phyloP scores from a whole-genome alignment of 2,888 invertebrate genomes.

The Diaperis boleti region DNA sequence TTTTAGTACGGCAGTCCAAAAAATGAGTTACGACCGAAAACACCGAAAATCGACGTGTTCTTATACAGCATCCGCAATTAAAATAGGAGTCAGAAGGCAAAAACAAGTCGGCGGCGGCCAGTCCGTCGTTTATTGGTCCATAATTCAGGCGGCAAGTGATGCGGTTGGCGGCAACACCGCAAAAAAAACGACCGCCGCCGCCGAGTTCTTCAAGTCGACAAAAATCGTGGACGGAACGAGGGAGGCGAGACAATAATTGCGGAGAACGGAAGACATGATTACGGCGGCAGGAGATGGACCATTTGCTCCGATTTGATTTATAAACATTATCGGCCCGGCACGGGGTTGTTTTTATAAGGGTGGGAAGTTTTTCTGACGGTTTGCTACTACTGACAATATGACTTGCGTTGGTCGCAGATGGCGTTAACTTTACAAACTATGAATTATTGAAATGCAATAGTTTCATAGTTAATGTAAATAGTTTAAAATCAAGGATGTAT shows the following conservation, averaged over 20 bases:
- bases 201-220: conserved; percentile 11
- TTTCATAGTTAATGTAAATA: no score
- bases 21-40: conserved; percentile 5
- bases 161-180: conserved; percentile 1
- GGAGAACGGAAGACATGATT: conserved; percentile 54
- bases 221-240: conserved; percentile 20
- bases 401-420: no score
- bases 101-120: conserved; percentile 27
- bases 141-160: conserved; percentile 25
- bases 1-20: neutral
- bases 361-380: no score
- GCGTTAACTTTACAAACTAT: no score
- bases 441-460: no score
- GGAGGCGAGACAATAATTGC: conserved; percentile 53
- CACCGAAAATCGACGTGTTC: conserved; percentile 18
- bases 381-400: no score
- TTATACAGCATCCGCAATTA: conserved; percentile 22
- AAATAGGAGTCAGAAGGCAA: conserved; percentile 9
- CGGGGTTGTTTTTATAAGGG: conserved; percentile 33
- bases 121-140: conserved; percentile 23
- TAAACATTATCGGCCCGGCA: conserved; percentile 55
- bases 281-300: conserved; percentile 55
- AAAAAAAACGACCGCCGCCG: conserved; percentile 14
- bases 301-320: conserved; percentile 56
- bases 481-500: no score